Evolutionary conservation across 2,888 invertebrate genomes (phyloP).

Genomic region (Tenthredo scrophulariae): DNA sequence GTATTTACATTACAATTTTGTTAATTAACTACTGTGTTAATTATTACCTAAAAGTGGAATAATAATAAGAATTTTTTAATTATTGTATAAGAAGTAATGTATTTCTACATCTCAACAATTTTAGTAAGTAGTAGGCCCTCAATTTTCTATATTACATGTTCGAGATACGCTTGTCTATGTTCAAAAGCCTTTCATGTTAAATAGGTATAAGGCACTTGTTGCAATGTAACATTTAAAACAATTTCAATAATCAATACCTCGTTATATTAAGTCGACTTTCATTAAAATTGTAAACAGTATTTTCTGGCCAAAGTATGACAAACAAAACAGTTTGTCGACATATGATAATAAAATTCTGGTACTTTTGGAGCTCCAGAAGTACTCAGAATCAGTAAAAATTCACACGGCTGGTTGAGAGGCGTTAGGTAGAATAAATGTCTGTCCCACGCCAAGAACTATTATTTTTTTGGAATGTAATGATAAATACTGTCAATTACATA

Average conservation of each 20-base stretch:
- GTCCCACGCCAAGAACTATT: neutral
- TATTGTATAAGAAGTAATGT: conserved; percentile 47
- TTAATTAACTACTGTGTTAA: conserved; percentile 26
- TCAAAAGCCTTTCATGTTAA: conserved; percentile 10
- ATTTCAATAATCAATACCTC: conserved; percentile 26
- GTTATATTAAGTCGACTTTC: conserved; percentile 10
- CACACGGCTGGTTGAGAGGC: neutral
- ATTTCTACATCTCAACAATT: conserved; percentile 51
- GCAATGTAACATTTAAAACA: conserved; percentile 18
- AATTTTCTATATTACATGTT: conserved; percentile 30
- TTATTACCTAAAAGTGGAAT: neutral
- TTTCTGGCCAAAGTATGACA: neutral
- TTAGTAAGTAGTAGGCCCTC: conserved; percentile 48
- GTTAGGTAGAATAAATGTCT: neutral
- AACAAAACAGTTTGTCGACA: neutral
- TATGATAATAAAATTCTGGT: neutral
- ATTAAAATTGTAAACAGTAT: conserved; percentile 15
- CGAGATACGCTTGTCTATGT: neutral
- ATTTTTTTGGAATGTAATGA: conserved; percentile 23
- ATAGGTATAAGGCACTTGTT: conserved; percentile 42
- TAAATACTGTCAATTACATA: conserved; percentile 33
- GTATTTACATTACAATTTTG: conserved; percentile 34
- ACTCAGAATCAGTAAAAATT: neutral
- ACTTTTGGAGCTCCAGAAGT: neutral
- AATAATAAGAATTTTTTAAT: conserved; percentile 25